These are phyloP conservation scores for Neosilurus hyrtlii DNA, from an alignment of 2,797 vertebrate genomes.

Conservation along the genomic window DNA sequence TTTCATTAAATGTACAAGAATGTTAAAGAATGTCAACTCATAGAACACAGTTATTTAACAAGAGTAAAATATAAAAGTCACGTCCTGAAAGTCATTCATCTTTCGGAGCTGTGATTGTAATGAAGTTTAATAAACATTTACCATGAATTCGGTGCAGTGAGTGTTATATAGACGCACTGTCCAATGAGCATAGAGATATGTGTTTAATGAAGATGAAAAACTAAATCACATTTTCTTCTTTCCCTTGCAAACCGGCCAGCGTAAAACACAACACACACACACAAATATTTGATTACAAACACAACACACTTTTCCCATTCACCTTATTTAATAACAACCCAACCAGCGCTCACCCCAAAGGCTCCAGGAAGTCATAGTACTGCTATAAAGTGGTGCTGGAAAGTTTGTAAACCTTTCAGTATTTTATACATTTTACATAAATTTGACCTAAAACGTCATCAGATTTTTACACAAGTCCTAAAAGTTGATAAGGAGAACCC, in stretches of 20 bases:
- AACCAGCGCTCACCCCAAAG: too few species aligned
- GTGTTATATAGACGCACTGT: neutral
- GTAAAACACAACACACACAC: neutral
- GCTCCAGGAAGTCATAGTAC: too few species aligned
- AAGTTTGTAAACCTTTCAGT: too few species aligned
- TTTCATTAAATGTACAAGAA: too few species aligned
- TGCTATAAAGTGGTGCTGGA: too few species aligned
- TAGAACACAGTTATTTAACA: neutral
- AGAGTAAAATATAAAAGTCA: neutral
- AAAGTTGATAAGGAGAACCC: too few species aligned
- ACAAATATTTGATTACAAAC: too few species aligned
- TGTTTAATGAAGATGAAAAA: conserved; percentile 4
- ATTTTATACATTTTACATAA: too few species aligned
- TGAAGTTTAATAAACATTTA: neutral
- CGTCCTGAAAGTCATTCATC: neutral
- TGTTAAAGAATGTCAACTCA: neutral
- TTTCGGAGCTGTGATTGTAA: neutral
- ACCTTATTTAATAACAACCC: too few species aligned
- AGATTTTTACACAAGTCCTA: too few species aligned
- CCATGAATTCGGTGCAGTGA: neutral
- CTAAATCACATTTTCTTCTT: neutral
- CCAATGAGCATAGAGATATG: neutral
- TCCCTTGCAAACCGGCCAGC: neutral
- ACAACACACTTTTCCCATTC: too few species aligned
- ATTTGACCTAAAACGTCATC: too few species aligned